Evolutionary conservation across 2,888 invertebrate genomes (phyloP), one percentile per base, ranked within the genome.

Genomic region (Mycalesis mineus): DNA sequence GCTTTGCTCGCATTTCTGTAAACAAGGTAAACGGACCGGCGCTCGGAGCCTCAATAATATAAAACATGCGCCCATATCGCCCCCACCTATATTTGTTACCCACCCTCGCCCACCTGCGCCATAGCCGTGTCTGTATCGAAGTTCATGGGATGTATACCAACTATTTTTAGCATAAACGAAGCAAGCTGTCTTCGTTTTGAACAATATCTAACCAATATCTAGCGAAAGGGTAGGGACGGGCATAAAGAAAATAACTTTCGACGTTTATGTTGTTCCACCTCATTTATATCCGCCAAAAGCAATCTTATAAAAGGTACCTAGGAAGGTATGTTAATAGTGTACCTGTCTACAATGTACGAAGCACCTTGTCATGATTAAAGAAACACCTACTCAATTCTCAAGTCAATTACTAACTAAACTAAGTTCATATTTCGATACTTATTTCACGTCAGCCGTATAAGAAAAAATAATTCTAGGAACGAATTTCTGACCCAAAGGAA

Each of bases 21-120:
- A 62, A 62, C 83, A 88, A 82, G 83, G 84, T 80, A 81, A 80
- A 73, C 73, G 64, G 68, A 66, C 66, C 71, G 72, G 70, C 75
- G 70, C 73, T 69, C 73, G 74, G 73, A 72, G 73, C 80, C 77
- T 84, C 84, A 88, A 87, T 88, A 88, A 87, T 87, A 87, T 85
- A 86, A 86, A 87, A 85, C 83, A 84, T 79, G 78, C 72, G 71
- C 73, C 72, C 75, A 73, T 76, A 80, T 78, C 74, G 62, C 74
- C 71, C 66, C 78, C 76, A 73, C 72, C 74, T 77, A 73, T 77
- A 74, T 78, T 73, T 76, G 76, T 69, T 65, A 61, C 78, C 78
- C 64, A 66, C 76, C 76, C 72, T 69, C 73, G 60, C 67, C 72
- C 69, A 73, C 74, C 70, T 71, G 70, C 63, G 62, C 58, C 63